Conservation (phyloP, 1,140 invertebrate species). For the Parasteatoda tepidariorum region DNA sequence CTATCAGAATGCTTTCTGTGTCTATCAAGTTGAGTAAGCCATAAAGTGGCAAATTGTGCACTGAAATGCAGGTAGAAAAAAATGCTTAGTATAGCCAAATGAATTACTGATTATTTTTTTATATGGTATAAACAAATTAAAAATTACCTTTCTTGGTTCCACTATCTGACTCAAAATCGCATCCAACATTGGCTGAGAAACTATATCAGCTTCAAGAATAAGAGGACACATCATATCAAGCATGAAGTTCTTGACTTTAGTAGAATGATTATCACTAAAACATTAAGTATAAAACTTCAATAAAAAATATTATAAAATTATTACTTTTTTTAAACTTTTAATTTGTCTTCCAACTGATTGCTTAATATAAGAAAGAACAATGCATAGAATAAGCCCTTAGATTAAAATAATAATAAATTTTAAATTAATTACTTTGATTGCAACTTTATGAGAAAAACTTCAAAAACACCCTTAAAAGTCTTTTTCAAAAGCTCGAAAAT, state of each 20-base stretch:
- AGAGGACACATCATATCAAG: slow-evolving; percentile 93
- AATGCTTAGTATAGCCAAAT: background rate
- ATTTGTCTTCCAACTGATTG: too few species aligned
- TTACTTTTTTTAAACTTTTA: background rate
- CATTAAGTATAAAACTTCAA: background rate
- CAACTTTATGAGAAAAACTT: too few species aligned
- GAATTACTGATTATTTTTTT: background rate
- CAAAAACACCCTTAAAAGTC: too few species aligned
- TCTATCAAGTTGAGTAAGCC: too few species aligned
- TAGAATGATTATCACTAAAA: slow-evolving; percentile 88
- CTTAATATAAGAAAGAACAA: too few species aligned
- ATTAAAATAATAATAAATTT: too few species aligned
- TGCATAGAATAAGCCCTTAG: too few species aligned
- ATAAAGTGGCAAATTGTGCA: too few species aligned
- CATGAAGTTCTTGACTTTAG: slow-evolving; percentile 97
- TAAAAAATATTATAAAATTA: background rate
- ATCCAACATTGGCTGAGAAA: slow-evolving; percentile 93
- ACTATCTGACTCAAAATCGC: slow-evolving; percentile 95
- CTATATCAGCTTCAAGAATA: slow-evolving; percentile 94
- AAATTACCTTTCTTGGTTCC: slow-evolving; percentile 85
- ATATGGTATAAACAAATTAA: background rate
- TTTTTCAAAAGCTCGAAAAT: too few species aligned
- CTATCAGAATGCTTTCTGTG: too few species aligned
- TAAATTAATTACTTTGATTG: too few species aligned
- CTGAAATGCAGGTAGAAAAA: background rate